These are phyloP conservation scores for Pseudochaenichthys georgianus DNA, from an alignment of 2,797 vertebrate species.

Conservation along the genomic window DNA sequence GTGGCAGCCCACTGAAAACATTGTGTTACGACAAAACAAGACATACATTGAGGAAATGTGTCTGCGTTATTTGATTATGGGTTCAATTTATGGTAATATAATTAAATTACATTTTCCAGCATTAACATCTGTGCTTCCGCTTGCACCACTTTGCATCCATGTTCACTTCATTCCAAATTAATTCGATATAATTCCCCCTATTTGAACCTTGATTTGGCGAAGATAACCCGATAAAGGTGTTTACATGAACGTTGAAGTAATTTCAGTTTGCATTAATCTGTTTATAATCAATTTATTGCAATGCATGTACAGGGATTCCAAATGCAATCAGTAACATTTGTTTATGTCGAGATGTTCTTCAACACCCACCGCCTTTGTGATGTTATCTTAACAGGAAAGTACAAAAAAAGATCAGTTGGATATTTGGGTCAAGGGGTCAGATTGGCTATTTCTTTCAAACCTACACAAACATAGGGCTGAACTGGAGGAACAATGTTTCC, in stretches of 20 bases:
- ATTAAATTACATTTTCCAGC: constrained; percentile 28
- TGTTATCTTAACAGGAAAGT: background rate
- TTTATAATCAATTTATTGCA: background rate
- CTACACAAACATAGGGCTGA: background rate
- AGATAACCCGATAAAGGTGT: constrained; percentile 7
- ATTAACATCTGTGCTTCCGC: constrained; percentile 44
- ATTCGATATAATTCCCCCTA: constrained; percentile 23
- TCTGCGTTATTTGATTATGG: constrained; percentile 30
- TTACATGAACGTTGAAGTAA: constrained; percentile 6
- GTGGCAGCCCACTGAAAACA: constrained; percentile 8
- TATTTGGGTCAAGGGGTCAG: background rate
- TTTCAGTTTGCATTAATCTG: constrained; percentile 17
- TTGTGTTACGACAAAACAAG: constrained; percentile 13
- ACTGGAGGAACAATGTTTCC: background rate
- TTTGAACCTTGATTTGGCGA: constrained; percentile 33
- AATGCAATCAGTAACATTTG: constrained; percentile 1
- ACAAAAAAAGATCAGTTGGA: background rate
- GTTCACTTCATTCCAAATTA: constrained; percentile 31
- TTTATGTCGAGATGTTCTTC: background rate
- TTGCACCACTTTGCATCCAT: constrained; percentile 19
- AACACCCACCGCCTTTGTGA: background rate
- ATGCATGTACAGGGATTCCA: background rate
- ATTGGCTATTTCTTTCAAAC: constrained; percentile 1
- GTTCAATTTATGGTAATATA: constrained; percentile 43
- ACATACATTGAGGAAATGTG: constrained; percentile 14